Percentiles rank a stretch among this genome's conserved stretches.
Conservation (phyloP, 1,140 invertebrate species). For the Trissolcus basalis region DNA sequence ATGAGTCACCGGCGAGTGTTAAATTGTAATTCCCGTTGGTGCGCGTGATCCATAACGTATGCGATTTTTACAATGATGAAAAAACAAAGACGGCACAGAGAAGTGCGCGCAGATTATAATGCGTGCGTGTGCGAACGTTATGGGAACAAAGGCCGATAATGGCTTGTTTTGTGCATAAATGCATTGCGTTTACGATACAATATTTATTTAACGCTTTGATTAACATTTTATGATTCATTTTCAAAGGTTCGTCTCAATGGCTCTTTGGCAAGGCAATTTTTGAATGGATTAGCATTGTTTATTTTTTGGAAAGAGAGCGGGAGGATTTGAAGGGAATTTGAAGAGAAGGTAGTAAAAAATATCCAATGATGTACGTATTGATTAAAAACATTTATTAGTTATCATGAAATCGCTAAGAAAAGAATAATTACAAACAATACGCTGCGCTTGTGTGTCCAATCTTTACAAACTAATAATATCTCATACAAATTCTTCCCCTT, state of each 20-base stretch:
- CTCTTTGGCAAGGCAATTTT: too few species aligned
- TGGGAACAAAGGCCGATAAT: constrained; percentile 69
- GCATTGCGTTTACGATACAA: constrained; percentile 63
- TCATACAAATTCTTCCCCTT: constrained; percentile 45
- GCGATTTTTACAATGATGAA: constrained; percentile 45
- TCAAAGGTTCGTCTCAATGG: too few species aligned
- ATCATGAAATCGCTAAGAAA: constrained; percentile 55
- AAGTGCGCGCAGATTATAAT: constrained; percentile 51
- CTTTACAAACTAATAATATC: constrained; percentile 57
- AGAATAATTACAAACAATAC: constrained; percentile 58
- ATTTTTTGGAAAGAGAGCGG: too few species aligned
- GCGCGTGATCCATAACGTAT: constrained; percentile 57
- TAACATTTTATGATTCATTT: too few species aligned
- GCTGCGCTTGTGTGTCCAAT: constrained; percentile 52
- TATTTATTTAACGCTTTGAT: constrained; percentile 21
- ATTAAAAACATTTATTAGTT: constrained; percentile 60
- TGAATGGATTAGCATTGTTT: too few species aligned
- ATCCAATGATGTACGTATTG: constrained; percentile 35
- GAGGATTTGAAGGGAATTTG: not conserved
- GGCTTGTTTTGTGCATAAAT: constrained; percentile 63
- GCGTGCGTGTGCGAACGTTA: constrained; percentile 26
- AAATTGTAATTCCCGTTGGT: constrained; percentile 56
- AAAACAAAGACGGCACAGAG: constrained; percentile 27
- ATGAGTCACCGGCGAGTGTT: constrained; percentile 54
- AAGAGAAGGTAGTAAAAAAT: constrained; percentile 8